Evolutionary conservation across 2,113 vertebrate genomes (phyloP).

Genomic region (Hoplias malabaricus): DNA sequence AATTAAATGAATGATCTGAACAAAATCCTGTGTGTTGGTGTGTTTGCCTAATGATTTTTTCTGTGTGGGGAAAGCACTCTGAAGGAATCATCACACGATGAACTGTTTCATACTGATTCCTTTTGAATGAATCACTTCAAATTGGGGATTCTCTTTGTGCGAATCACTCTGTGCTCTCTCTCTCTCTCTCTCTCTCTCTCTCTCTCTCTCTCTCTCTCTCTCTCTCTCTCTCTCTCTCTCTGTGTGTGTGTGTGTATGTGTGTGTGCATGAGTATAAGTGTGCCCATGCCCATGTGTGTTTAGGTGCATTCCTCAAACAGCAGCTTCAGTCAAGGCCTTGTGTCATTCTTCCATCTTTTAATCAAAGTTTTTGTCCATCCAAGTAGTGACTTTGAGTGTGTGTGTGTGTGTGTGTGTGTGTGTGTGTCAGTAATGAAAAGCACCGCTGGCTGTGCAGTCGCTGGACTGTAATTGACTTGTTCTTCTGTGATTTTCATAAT

Average conservation of each 20-base stretch:
- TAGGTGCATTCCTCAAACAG: conserved; percentile 53
- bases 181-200: too few species aligned
- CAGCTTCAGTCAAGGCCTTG: conserved; percentile 77
- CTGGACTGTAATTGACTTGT: conserved; percentile 99
- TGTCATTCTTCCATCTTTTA: conserved; percentile 88
- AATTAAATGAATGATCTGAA: too few species aligned
- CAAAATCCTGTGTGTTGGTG: too few species aligned
- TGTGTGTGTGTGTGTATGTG: conserved; percentile 29
- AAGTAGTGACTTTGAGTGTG: conserved; percentile 66
- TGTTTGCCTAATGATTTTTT: too few species aligned
- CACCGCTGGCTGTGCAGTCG: conserved; percentile 98
- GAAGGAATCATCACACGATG: too few species aligned
- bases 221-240: conserved; percentile 52
- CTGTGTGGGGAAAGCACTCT: too few species aligned
- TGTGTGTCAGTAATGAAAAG: conserved; percentile 86
- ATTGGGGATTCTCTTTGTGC: neutral
- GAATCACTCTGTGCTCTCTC: too few species aligned
- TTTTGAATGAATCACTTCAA: neutral
- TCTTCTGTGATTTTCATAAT: conserved; percentile 98
- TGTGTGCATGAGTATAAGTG: conserved; percentile 3
- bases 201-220: too few species aligned
- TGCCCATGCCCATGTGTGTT: too few species aligned
- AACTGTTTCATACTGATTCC: too few species aligned
- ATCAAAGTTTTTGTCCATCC: conserved; percentile 87
- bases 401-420: neutral